phyloP scores from a whole-genome alignment of 2,113 vertebrate species.

The Ptyas mucosa region DNA sequence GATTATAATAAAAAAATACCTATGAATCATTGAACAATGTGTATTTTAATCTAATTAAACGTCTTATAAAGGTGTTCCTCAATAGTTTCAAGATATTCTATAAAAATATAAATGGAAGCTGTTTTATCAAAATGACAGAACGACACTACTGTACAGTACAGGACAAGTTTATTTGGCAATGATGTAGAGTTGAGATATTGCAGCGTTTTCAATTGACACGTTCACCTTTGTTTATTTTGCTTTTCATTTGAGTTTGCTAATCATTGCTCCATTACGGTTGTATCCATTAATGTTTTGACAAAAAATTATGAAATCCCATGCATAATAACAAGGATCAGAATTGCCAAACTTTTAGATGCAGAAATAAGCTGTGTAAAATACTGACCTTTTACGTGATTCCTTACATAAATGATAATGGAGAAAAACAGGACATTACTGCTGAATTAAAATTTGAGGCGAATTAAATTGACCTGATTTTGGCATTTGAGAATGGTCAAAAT shows the following conservation, averaged over 20 bases:
- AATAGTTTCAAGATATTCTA: background rate
- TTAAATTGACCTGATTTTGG: background rate
- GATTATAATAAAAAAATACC: background rate
- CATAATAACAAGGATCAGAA: constrained; percentile 1
- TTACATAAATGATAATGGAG: constrained; percentile 10
- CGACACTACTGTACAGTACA: background rate
- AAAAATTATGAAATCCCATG: background rate
- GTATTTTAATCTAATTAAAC: background rate
- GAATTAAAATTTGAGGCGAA: background rate
- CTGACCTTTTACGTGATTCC: background rate
- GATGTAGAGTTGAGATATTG: background rate
- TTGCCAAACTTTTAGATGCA: constrained; percentile 28
- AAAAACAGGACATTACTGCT: background rate
- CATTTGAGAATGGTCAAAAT: background rate
- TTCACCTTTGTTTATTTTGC: background rate
- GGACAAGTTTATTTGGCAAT: background rate
- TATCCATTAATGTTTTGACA: constrained; percentile 10
- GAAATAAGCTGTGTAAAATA: constrained; percentile 23
- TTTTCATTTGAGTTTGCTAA: constrained; percentile 10
- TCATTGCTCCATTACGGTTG: background rate
- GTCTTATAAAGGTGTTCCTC: constrained; percentile 9
- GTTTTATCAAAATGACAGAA: background rate
- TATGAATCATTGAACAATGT: background rate
- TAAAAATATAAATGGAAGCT: background rate
- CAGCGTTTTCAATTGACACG: background rate